Evolutionary conservation across 2,113 vertebrate species (phyloP).

Genomic region (Halcyon senegalensis): DNA sequence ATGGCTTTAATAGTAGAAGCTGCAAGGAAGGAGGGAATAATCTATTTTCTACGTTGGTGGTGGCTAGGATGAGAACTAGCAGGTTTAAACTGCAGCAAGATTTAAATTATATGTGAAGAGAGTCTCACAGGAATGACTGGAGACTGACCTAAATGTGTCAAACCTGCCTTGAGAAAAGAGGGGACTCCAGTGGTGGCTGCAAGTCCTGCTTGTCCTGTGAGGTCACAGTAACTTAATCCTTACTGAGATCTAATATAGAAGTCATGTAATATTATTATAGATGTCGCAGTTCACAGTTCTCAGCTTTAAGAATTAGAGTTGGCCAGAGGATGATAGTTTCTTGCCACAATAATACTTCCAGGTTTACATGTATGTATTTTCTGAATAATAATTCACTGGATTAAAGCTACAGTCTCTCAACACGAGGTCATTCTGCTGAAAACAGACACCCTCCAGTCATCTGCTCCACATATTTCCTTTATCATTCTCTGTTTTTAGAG

Average conservation of each 20-base stretch:
- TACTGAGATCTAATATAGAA: not conserved
- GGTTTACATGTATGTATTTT: not conserved
- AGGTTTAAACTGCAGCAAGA: not conserved
- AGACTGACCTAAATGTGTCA: slow-evolving; percentile 28
- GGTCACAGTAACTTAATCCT: not conserved
- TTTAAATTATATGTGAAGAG: not conserved
- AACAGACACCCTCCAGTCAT: not conserved
- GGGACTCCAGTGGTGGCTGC: not conserved
- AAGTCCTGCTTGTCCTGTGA: not conserved
- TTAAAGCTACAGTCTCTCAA: not conserved
- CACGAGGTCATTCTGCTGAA: not conserved
- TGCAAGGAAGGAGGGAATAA: not conserved
- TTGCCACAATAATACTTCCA: not conserved
- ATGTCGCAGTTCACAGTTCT: not conserved
- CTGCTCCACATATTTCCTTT: not conserved
- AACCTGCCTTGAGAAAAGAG: not conserved
- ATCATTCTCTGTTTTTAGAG: not conserved
- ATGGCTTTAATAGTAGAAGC: not conserved
- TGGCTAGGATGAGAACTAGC: not conserved
- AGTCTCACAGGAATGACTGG: not conserved
- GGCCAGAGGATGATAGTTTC: not conserved
- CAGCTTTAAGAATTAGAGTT: not conserved
- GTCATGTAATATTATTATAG: not conserved
- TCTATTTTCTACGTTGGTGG: not conserved
- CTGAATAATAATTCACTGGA: not conserved